Conservation (phyloP, 2,113 vertebrate genomes). For the Ptilorrhoa leucosticta region DNA sequence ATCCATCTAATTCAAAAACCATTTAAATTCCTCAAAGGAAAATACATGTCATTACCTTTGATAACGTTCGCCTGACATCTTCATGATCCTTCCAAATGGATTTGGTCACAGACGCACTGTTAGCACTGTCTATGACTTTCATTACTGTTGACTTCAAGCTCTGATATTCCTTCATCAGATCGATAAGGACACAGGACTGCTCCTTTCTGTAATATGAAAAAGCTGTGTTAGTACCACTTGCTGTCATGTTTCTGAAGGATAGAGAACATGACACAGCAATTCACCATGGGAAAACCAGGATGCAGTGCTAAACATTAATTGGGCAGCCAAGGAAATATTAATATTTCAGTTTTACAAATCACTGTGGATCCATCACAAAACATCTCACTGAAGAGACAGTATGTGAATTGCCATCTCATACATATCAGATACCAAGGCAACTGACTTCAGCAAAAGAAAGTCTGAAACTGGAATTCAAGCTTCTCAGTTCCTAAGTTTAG, state of each 20-base stretch:
- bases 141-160: constrained; percentile 76
- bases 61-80: constrained; percentile 81
- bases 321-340: not conserved
- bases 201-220: constrained; percentile 79
- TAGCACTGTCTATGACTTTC: constrained; percentile 79
- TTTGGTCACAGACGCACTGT: constrained; percentile 73
- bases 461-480: not conserved
- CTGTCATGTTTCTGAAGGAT: not conserved
- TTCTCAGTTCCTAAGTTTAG: not conserved
- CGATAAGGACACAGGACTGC: constrained; percentile 79
- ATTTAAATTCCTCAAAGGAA: not conserved
- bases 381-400: not conserved
- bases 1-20: not conserved
- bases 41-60: constrained; percentile 72
- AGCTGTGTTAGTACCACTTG: not conserved
- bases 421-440: not conserved
- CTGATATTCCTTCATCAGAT: constrained; percentile 85
- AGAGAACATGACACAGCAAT: not conserved
- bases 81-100: constrained; percentile 81
- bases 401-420: not conserved
- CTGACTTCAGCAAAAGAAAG: not conserved
- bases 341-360: not conserved
- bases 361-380: not conserved
- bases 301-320: not conserved
- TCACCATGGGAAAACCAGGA: not conserved